A percentile compares a stretch with the other conserved stretches of the same genome.
Conservation (phyloP, 1,140 invertebrate species). For the Gonioctena quinquepunctata region DNA sequence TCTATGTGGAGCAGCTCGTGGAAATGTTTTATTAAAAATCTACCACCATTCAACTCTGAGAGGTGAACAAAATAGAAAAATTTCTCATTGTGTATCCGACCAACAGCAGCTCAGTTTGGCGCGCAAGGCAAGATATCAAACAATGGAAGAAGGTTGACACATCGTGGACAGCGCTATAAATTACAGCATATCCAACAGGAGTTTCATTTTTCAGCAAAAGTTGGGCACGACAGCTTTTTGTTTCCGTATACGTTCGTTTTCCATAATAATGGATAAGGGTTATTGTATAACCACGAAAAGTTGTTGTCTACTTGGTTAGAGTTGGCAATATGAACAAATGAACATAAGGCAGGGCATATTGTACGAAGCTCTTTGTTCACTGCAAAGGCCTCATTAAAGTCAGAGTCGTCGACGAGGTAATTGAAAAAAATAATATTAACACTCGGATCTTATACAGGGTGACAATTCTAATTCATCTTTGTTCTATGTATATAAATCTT, state of each 20-base stretch:
- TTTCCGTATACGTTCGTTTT: slow-evolving; percentile 34
- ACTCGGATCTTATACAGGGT: too few species aligned
- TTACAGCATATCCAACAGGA: slow-evolving; percentile 30
- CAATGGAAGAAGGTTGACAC: slow-evolving; percentile 29
- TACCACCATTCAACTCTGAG: not conserved
- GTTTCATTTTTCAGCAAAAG: slow-evolving; percentile 28
- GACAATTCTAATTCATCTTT: too few species aligned
- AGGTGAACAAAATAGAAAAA: not conserved
- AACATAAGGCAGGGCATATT: slow-evolving; percentile 31
- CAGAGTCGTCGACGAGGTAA: not conserved
- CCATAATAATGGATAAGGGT: slow-evolving; percentile 36
- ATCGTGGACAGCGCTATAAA: slow-evolving; percentile 33
- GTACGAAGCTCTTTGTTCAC: slow-evolving; percentile 33
- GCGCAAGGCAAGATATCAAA: slow-evolving; percentile 24
- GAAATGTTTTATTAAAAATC: not conserved
- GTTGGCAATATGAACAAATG: slow-evolving; percentile 34
- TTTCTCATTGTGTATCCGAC: not conserved
- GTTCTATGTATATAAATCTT: too few species aligned
- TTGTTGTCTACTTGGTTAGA: not conserved
- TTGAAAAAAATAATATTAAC: too few species aligned
- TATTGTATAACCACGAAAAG: slow-evolving; percentile 32
- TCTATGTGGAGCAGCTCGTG: not conserved
- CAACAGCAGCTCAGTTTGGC: not conserved
- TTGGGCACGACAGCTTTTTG: slow-evolving; percentile 35
- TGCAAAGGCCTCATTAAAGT: slow-evolving; percentile 23